Percentiles rank a stretch among this genome's conserved stretches.
These are phyloP conservation scores for Anisognathus igniventris DNA, from an alignment of 2,797 vertebrate species.

Conservation along the genomic window DNA sequence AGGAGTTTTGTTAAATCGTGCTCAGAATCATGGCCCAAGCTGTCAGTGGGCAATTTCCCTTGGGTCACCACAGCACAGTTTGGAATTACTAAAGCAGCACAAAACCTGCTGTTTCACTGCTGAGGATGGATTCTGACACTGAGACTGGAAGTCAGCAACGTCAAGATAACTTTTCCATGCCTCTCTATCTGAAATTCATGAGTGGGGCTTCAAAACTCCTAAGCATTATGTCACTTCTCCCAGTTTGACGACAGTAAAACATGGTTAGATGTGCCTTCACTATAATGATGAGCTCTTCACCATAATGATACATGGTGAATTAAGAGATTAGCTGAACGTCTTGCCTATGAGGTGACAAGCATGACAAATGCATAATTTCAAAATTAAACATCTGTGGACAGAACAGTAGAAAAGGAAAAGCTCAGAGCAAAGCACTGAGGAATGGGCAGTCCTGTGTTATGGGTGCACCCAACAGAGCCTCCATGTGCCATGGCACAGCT, in stretches of 20 bases:
- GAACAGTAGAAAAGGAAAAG: not conserved
- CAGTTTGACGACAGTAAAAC: not conserved
- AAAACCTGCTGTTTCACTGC: not conserved
- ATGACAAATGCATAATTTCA: not conserved
- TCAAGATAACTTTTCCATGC: not conserved
- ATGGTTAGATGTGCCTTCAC: not conserved
- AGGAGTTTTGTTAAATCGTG: not conserved
- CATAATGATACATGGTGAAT: not conserved
- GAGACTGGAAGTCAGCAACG: not conserved
- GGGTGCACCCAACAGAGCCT: not conserved
- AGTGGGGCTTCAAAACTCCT: not conserved
- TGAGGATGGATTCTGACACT: not conserved
- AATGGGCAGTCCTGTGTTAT: rapidly evolving
- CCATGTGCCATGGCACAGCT: not conserved
- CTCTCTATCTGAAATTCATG: not conserved
- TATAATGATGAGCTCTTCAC: not conserved
- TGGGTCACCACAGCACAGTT: not conserved
- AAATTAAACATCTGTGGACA: not conserved
- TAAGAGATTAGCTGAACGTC: not conserved
- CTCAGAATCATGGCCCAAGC: not conserved
- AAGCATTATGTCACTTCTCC: not conserved
- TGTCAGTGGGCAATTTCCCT: not conserved
- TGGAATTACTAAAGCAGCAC: not conserved
- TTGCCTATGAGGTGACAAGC: not conserved
- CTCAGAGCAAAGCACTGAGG: not conserved